Base-by-base conservation (phyloP, 2,888 invertebrate species). In the Hirtodrosophila confusa region DNA sequence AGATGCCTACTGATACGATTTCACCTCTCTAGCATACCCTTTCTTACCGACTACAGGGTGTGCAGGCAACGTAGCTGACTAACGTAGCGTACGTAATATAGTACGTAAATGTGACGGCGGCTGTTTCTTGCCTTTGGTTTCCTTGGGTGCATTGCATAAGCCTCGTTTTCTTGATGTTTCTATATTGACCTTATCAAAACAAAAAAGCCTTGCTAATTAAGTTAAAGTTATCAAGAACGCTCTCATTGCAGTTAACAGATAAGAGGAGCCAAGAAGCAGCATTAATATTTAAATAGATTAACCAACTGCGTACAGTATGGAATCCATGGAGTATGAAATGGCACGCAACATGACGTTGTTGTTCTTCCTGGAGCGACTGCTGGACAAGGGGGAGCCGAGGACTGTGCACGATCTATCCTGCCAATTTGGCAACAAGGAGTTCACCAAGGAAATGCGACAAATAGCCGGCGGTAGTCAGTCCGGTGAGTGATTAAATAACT, bases 401-500 rank as follows among this genome's bases (percentile, higher is more conserved):
- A 98, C 98, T 78, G 94, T 99, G 89, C 98, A 98, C 92, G 99
- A 99, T 93, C 94, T 99, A 86, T 98, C 98, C 91, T 99, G 99
- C 92, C 98, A 99, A 93, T 99, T 99, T 93, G 99, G 99, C 89
- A 98, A 99, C 83, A 98, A 98, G 92, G 99, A 98, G 82, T 99
- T 99, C 92, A 98, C 99, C 24, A 97, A 98, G 93, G 99, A 99
- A 93, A 99, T 99, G 99, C 93, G 98, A 86, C 97, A 97, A 92
- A 97, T 97, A 83, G 97, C 96, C 88, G 97, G 99, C 78, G 98
- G 98, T 85, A 98, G 98, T 82, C 98, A 99, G 92, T 97, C 97
- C 86, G 97, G 96, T 76, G 92, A 96, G 83, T 94, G 9, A 12
- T 9, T 23, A 17, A 37, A 36, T 9, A 23, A 5, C 3, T 10